These are phyloP conservation scores for Rhinopomastus cyanomelas DNA, from an alignment of 2,113 vertebrate genomes.

Conservation along the genomic window DNA sequence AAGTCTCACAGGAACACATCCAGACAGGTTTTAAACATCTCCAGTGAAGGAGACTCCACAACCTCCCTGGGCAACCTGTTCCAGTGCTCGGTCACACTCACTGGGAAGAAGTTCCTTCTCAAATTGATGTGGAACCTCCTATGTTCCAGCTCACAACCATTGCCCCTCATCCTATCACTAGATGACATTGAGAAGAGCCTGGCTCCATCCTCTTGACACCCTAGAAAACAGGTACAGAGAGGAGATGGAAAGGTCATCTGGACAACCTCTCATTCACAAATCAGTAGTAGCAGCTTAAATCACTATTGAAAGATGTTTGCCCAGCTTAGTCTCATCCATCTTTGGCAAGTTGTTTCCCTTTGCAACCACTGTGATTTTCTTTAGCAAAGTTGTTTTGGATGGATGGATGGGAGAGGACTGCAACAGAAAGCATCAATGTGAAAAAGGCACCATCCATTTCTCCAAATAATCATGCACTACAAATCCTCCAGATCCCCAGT, in stretches of 20 bases:
- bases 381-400: not conserved
- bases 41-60: too few relatives aligned
- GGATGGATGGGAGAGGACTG: not conserved
- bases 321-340: not conserved
- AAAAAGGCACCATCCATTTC: not conserved
- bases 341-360: not conserved
- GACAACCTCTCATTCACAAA: not conserved
- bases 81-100: too few relatives aligned
- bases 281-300: not conserved
- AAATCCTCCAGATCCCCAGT: conserved; percentile 79
- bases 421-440: not conserved
- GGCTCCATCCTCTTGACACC: too few relatives aligned
- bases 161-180: too few relatives aligned
- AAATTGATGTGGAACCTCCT: too few relatives aligned
- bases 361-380: not conserved
- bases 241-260: not conserved
- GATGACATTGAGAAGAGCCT: too few relatives aligned
- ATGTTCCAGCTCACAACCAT: too few relatives aligned
- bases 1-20: too few relatives aligned
- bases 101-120: too few relatives aligned
- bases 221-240: not conserved
- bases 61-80: too few relatives aligned
- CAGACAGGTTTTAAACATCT: too few relatives aligned
- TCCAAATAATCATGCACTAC: not conserved
- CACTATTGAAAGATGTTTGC: not conserved